A percentile compares a stretch with the other conserved stretches of the same genome.
Evolutionary conservation across 2,797 vertebrate genomes (phyloP).

Genomic region (Rhabdophis nuchalis): DNA sequence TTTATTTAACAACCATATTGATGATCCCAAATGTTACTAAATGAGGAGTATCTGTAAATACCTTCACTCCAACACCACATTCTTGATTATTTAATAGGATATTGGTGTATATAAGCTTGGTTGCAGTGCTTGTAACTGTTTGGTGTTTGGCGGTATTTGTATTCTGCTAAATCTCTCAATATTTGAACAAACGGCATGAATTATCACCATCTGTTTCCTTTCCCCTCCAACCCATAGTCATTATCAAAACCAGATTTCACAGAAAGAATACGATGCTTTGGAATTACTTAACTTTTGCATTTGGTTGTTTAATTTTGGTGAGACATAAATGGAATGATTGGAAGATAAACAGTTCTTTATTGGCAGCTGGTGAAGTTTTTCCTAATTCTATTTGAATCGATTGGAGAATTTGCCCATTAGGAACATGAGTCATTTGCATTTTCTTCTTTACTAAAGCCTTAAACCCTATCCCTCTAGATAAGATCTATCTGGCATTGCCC

Average conservation of each 20-base stretch:
- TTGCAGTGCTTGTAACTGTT: neutral
- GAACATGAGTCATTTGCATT: neutral
- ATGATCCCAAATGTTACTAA: neutral
- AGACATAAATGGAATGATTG: slow-evolving; percentile 1
- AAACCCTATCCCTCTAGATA: neutral
- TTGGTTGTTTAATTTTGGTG: neutral
- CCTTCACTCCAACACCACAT: neutral
- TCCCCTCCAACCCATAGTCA: neutral
- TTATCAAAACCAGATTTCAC: neutral
- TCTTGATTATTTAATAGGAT: neutral
- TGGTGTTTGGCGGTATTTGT: neutral
- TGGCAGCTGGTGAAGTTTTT: slow-evolving; percentile 24
- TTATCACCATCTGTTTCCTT: neutral
- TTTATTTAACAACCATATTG: neutral
- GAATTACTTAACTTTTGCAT: slow-evolving; percentile 2
- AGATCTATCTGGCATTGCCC: neutral
- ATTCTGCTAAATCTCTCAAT: slow-evolving; percentile 16
- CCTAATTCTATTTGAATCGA: neutral
- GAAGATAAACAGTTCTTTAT: slow-evolving; percentile 11
- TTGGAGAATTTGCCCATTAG: neutral
- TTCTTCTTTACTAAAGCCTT: neutral
- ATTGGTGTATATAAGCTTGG: neutral
- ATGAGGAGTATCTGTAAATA: neutral
- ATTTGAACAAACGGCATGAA: slow-evolving; percentile 14
- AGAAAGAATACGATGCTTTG: neutral